A percentile compares a stretch with the other conserved stretches of the same genome.
Conservation (phyloP, 2,888 invertebrate species). For the Tethea ocularis region DNA sequence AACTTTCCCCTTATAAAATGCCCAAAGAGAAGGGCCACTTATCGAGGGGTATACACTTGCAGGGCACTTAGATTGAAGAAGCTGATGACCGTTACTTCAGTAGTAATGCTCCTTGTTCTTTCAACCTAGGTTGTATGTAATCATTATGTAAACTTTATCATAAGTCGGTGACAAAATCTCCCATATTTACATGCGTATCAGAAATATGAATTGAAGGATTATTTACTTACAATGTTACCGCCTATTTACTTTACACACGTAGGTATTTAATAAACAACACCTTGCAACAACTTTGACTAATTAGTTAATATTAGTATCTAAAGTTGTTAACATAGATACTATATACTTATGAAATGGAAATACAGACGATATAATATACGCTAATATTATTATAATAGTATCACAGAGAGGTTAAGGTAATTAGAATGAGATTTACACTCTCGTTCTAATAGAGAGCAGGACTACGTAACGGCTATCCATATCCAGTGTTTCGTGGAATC, state of each 20-base stretch:
- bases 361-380: neutral
- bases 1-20: no score
- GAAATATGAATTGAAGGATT: neutral
- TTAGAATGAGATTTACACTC: neutral
- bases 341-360: neutral
- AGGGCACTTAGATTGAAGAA: no score
- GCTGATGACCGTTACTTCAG: no score
- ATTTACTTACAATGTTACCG: neutral
- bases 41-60: no score
- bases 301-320: neutral
- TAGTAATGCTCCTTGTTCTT: no score
- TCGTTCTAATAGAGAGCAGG: neutral
- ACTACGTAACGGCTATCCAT: neutral
- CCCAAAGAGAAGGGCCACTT: no score
- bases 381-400: neutral
- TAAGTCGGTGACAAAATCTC: no score
- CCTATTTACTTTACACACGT: no score
- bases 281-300: neutral
- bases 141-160: no score
- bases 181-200: neutral
- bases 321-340: neutral
- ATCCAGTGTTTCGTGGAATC: slow-evolving; percentile 3
- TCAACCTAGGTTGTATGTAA: no score
- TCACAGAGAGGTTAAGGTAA: neutral
- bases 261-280: no score